These are phyloP conservation scores for Saccostrea glomerata DNA, from an alignment of 1,140 invertebrate species.

Conservation along the genomic window DNA sequence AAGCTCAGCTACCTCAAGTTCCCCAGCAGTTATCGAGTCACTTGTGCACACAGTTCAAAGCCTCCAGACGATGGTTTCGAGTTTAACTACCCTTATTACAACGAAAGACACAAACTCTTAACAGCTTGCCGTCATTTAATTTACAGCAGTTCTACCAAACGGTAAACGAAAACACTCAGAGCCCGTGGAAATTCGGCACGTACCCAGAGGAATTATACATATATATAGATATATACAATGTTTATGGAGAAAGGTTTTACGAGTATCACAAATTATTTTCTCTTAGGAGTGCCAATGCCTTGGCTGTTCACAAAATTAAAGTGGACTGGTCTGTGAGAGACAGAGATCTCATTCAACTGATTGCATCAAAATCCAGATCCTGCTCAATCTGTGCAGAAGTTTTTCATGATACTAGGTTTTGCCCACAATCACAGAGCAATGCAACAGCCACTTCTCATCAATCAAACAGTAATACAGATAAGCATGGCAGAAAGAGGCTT, in stretches of 20 bases:
- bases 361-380: not conserved
- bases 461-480: not conserved
- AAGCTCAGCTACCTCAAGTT: not conserved
- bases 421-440: constrained; percentile 13
- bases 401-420: constrained; percentile 21
- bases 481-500: not conserved
- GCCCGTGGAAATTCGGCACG: not conserved
- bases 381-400: constrained; percentile 25
- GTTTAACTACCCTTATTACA: not conserved
- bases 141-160: not conserved
- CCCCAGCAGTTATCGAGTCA: not conserved
- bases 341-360: not conserved
- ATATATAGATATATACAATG: constrained; percentile 45
- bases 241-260: constrained; percentile 49
- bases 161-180: not conserved
- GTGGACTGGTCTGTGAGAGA: constrained; percentile 43
- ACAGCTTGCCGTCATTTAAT: not conserved
- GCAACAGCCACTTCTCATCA: not conserved
- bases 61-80: not conserved
- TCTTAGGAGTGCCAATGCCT: constrained; percentile 19
- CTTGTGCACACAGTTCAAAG: not conserved
- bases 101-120: not conserved
- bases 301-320: constrained; percentile 35
- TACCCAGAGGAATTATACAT: constrained; percentile 20
- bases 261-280: constrained; percentile 54